Base-by-base conservation (phyloP, 2,888 invertebrate species). In the Lepidochrysops patricia region DNA sequence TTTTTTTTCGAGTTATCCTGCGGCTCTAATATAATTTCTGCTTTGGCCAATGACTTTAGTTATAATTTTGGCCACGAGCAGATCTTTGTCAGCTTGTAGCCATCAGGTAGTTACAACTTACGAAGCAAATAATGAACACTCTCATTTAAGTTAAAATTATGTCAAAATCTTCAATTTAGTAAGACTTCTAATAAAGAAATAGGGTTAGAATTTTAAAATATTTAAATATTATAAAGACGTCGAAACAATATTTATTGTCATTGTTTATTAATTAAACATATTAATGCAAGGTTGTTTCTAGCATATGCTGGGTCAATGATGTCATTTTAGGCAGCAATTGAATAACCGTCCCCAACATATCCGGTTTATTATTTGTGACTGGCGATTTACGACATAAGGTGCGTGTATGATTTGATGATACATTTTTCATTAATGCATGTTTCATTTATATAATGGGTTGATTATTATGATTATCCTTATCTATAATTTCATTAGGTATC, bases 251-350 rank as follows among this genome's bases (percentile, higher is more conserved):
- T 43, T 43, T 43, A 19, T 43, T 19, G 19, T 9, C 19, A 43
- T 15, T 37, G 37, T 37, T 43, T 43, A 19, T 2, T 29, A 29
- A 29, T 29, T 6, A 9, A 26, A 52, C 27, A 9, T 1, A 52
- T 27, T 50, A 50, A 19, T 26, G 19, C 13, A 23, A 19, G 19
- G 19, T 43, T 26, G 15, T 26, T 9, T 5, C 29, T 54, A 54
- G 12, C 54, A 54, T 54, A 54, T 54, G 54, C 54, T 19, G 19
- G 54, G 54, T 54, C 54, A 54, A 12, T 32, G 19, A 54, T 19
- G 54, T 54, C 54, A 54, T 54, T 54, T 32, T 25, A 12, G 29
- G 7, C 19, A 19, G 32, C 12, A 54, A 54, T 54, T 54, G 19
- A 54, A 54, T 54, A 54, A 12, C 19, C 13, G 52, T 27, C 52